Base-by-base conservation (phyloP, 2,797 vertebrate species). In the Darevskia nairensis region DNA sequence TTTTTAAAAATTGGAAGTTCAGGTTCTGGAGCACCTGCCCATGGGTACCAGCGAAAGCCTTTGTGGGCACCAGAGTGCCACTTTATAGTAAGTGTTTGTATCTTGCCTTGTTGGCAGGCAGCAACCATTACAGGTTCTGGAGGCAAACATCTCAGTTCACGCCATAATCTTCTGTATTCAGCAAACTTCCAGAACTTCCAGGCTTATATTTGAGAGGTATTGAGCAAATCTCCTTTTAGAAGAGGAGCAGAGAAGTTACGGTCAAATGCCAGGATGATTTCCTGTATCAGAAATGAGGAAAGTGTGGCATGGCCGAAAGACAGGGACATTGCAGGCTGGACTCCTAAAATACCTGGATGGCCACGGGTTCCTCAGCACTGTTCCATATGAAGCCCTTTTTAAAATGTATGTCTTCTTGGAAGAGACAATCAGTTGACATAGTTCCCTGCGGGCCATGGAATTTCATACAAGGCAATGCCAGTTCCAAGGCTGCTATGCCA, bases 401-500 rank as follows among this genome's bases (percentile, higher is more conserved):
- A n/a, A 83, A 61, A 44, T 17, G 2, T 32, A 15, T 8, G 4
- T 23, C 41, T 39, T 82, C 61, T 68, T 77, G 17, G 9, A n/a
- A 35, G n/a, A 46, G 44, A 8, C 61, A 83, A 66, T 64, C 46
- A 21, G 64, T 77, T 78, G 25, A 6, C 39, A 39, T 13, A 27
- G 44, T 46, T 88, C 61, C 74, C 25, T 17, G 6, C 55, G 23
- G 32, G 11, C 9, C 39, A 32, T 74, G 78, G 35, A n/a, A 29
- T 59, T 78, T 19, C 29, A 86, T 91, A 50, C 90, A 92, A 91
- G 78, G 61, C 84, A 76, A 59, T 88, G 74, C 44, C 84, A 46
- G 76, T 93, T 89, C 44, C 87, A 21, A 94, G 90, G 93, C 91
- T 91, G 89, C 69, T 89, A 41, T 72, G 88, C 35, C 0, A 0